Percentiles rank a stretch among this genome's conserved stretches.
Conservation (phyloP, 2,113 vertebrate species). For the Lota lota region DNA sequence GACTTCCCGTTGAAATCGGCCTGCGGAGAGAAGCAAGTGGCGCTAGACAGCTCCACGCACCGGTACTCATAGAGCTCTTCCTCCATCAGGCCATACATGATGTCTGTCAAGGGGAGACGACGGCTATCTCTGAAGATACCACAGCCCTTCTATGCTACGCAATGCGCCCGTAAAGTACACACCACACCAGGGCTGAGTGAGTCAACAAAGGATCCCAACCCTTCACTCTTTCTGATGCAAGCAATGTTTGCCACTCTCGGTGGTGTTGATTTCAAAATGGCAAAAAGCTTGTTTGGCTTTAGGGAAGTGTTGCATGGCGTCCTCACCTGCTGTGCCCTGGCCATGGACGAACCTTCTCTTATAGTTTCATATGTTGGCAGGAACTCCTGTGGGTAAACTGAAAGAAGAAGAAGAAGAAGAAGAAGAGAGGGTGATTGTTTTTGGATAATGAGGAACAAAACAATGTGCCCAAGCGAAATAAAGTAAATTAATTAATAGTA, state of each 20-base stretch:
- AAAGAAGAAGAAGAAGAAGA: neutral
- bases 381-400: slow-evolving; percentile 68
- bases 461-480: neutral
- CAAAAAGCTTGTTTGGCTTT: too few species aligned
- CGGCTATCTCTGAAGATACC: too few species aligned
- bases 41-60: slow-evolving; percentile 3
- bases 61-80: slow-evolving; percentile 51
- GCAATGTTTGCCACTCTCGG: too few species aligned
- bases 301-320: too few species aligned
- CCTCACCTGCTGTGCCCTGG: slow-evolving; percentile 58
- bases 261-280: too few species aligned
- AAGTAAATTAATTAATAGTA: too few species aligned
- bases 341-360: slow-evolving; percentile 25
- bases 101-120: neutral
- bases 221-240: too few species aligned
- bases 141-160: too few species aligned
- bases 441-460: neutral
- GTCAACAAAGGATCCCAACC: too few species aligned
- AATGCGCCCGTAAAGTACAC: too few species aligned
- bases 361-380: slow-evolving; percentile 62
- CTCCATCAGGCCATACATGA: slow-evolving; percentile 54
- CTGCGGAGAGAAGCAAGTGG: slow-evolving; percentile 63
- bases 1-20: slow-evolving; percentile 81
- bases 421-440: neutral
- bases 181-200: too few species aligned